Percentiles rank a stretch among this genome's conserved stretches.
Conservation (phyloP, 2,797 vertebrate genomes). For the Mormyrops attenuatus region DNA sequence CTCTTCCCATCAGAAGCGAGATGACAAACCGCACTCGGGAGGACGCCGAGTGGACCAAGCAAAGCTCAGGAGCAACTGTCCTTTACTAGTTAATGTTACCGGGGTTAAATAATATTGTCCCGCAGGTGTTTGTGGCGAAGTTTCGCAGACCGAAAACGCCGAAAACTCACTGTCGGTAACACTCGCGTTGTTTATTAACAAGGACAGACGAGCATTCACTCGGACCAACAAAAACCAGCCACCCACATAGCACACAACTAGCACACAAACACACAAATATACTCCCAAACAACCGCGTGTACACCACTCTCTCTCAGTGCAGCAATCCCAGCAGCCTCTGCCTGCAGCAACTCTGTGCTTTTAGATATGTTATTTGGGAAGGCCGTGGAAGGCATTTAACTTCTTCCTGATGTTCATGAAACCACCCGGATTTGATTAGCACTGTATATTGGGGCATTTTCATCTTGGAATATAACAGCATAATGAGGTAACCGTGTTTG, state of each 20-base stretch:
- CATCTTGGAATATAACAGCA: neutral
- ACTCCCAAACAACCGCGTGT: neutral
- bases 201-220: neutral
- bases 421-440: neutral
- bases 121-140: too few relatives aligned
- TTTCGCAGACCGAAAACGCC: too few relatives aligned
- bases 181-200: neutral
- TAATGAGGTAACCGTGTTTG: neutral
- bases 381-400: neutral
- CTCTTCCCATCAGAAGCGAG: too few relatives aligned
- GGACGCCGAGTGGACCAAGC: too few relatives aligned
- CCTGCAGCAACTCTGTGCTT: neutral
- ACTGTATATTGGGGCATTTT: neutral
- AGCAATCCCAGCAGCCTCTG: neutral
- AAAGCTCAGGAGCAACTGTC: too few relatives aligned
- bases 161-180: too few relatives aligned
- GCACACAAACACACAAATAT: neutral
- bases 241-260: neutral
- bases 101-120: too few relatives aligned
- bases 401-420: neutral
- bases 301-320: neutral
- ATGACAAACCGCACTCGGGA: too few relatives aligned
- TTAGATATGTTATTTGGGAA: neutral
- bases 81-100: too few relatives aligned
- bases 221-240: neutral